phyloP scores from a whole-genome alignment of 2,888 invertebrate genomes.

The Netelia inedita region DNA sequence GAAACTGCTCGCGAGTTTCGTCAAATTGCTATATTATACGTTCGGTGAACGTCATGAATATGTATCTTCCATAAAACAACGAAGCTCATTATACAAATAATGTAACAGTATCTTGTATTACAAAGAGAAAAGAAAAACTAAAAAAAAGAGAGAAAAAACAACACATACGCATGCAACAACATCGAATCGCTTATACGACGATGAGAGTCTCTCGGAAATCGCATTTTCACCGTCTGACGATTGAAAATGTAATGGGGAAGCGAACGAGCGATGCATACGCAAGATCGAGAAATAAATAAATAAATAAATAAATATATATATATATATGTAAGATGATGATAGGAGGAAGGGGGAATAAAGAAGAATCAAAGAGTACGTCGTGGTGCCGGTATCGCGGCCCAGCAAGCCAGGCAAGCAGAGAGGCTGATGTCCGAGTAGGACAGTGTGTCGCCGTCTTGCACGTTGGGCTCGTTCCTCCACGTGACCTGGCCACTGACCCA shows the following conservation, averaged over 20 bases:
- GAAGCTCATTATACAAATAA: slow-evolving; percentile 11
- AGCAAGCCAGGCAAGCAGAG: slow-evolving; percentile 69
- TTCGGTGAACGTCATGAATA: not conserved
- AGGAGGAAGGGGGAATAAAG: slow-evolving; percentile 7
- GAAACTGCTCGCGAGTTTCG: not conserved
- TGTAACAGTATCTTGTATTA: slow-evolving; percentile 32
- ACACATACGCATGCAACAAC: too few species aligned
- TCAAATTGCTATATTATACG: too few species aligned
- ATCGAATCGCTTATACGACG: not conserved
- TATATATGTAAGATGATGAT: not conserved
- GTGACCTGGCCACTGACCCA: slow-evolving; percentile 84
- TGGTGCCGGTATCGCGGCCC: slow-evolving; percentile 59
- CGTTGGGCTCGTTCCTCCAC: slow-evolving; percentile 83
- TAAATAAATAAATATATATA: not conserved
- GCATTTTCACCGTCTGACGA: slow-evolving; percentile 37
- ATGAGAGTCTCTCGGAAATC: not conserved
- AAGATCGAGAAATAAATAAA: not conserved
- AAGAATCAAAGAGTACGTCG: slow-evolving; percentile 58
- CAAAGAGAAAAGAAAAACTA: not conserved
- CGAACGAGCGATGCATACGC: slow-evolving; percentile 11
- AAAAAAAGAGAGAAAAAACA: not conserved
- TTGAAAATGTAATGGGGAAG: slow-evolving; percentile 24
- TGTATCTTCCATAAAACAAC: not conserved
- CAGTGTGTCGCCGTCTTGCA: slow-evolving; percentile 84
- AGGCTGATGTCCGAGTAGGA: slow-evolving; percentile 82